Evolutionary conservation across 2,113 vertebrate species (phyloP).

Genomic region (Aplodontia rufa): DNA sequence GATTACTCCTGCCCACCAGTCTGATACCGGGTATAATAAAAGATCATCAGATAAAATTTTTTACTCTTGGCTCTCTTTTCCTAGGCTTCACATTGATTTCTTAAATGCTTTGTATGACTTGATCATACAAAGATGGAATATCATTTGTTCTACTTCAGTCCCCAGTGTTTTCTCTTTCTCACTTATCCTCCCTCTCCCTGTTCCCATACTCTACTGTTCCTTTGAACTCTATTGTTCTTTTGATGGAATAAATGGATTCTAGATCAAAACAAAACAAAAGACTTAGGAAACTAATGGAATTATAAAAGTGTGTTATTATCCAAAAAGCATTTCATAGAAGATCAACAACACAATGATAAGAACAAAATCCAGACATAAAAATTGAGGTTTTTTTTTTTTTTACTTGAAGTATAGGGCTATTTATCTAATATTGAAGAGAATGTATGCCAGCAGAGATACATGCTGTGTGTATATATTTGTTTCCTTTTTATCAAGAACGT

Average conservation of each 20-base stretch:
- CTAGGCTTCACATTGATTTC: neutral
- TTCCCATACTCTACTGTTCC: neutral
- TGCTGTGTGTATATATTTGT: neutral
- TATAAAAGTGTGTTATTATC: neutral
- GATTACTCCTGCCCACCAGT: neutral
- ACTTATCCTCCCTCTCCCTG: no score
- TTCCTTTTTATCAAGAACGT: constrained; percentile 5
- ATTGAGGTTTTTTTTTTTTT: neutral
- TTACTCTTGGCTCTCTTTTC: constrained; percentile 8
- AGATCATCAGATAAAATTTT: neutral
- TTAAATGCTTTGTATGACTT: neutral
- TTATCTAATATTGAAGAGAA: constrained; percentile 17
- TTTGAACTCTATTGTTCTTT: neutral
- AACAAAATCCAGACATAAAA: constrained; percentile 41
- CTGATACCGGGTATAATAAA: neutral
- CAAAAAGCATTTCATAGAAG: neutral
- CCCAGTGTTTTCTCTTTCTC: no score
- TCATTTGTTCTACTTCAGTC: no score
- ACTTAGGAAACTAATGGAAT: neutral
- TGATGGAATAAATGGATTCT: neutral
- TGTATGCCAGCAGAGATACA: neutral
- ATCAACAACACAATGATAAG: neutral
- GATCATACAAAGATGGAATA: no score
- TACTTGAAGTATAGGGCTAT: neutral
- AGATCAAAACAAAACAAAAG: neutral